These are phyloP conservation scores for Barypeithes pellucidus DNA, from an alignment of 2,888 invertebrate genomes.

Conservation along the genomic window DNA sequence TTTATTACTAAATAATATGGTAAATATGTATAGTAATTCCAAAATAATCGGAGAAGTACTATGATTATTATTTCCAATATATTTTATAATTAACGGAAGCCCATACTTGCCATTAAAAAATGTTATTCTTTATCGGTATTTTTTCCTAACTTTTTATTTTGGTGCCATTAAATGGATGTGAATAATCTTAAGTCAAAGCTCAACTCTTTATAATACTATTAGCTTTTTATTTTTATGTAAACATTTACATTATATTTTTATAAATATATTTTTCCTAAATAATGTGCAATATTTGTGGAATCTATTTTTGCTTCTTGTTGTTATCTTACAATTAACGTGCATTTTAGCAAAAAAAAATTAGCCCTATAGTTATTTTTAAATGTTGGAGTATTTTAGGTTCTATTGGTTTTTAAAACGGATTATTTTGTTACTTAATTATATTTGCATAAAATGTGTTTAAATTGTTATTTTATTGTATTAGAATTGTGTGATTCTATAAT, in stretches of 20 bases:
- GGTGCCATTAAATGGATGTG: slow-evolving; percentile 49
- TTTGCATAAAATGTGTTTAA: slow-evolving; percentile 28
- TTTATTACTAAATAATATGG: too few relatives aligned
- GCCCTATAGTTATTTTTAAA: background rate
- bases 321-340: background rate
- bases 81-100: background rate
- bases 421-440: slow-evolving; percentile 36
- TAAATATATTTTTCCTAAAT: slow-evolving; percentile 13
- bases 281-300: slow-evolving; percentile 21
- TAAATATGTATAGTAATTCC: too few relatives aligned
- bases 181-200: slow-evolving; percentile 43
- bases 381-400: background rate
- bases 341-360: background rate
- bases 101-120: background rate
- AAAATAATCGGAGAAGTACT: too few relatives aligned
- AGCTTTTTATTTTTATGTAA: slow-evolving; percentile 19
- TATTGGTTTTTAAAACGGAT: slow-evolving; percentile 29
- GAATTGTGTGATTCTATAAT: slow-evolving; percentile 31
- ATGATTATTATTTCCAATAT: background rate
- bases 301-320: background rate
- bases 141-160: slow-evolving; percentile 22
- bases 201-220: slow-evolving; percentile 37
- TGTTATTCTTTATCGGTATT: background rate
- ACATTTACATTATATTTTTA: slow-evolving; percentile 28
- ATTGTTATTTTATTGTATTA: slow-evolving; percentile 30